Percentiles rank a stretch among this genome's conserved stretches.
These are phyloP conservation scores for Neocloeon triangulifer DNA, from an alignment of 1,140 invertebrate species.

Conservation along the genomic window DNA sequence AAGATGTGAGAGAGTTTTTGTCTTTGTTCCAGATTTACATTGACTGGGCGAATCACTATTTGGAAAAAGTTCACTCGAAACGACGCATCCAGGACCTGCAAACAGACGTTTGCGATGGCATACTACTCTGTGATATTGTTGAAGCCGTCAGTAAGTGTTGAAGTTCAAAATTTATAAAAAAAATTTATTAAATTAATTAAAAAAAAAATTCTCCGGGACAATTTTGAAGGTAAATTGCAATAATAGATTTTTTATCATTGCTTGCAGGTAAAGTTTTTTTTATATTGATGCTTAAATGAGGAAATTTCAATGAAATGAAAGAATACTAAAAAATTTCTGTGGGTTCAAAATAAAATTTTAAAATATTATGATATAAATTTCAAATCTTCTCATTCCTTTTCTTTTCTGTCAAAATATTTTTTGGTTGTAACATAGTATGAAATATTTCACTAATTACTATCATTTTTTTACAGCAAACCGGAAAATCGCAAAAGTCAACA, in stretches of 20 bases:
- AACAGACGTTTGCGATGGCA: conserved; percentile 71
- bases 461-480: conserved; percentile 44
- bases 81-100: conserved; percentile 65
- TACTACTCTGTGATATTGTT: conserved; percentile 74
- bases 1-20: too few species aligned
- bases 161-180: too few species aligned
- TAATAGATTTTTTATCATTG: too few species aligned
- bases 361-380: not conserved
- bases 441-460: conserved; percentile 6
- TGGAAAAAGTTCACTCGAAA: conserved; percentile 72
- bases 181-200: too few species aligned
- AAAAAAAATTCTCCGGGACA: too few species aligned
- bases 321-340: not conserved
- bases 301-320: not conserved
- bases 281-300: not conserved
- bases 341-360: not conserved
- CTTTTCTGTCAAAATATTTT: not conserved
- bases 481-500: conserved; percentile 67
- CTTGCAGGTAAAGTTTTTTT: not conserved
- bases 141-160: conserved; percentile 76
- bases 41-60: conserved; percentile 92
- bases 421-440: not conserved
- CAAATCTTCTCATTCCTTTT: not conserved
- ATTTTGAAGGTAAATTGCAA: too few species aligned
- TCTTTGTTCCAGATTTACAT: conserved; percentile 68